phyloP scores from a whole-genome alignment of 2,113 vertebrate species.

The Tragelaphus scriptus region DNA sequence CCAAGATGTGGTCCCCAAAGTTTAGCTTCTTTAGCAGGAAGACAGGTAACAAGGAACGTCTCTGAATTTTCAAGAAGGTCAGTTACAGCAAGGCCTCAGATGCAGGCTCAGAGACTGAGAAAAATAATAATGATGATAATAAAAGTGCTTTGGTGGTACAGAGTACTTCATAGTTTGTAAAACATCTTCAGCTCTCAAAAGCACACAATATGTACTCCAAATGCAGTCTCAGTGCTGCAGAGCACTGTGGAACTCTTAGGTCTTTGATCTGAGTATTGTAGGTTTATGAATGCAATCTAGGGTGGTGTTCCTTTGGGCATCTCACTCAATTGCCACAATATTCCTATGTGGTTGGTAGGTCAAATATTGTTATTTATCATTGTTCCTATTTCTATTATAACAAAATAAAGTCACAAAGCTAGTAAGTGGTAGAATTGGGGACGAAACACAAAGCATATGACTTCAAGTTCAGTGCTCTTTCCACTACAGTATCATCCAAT shows the following conservation, averaged over 20 bases:
- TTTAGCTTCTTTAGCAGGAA: not conserved
- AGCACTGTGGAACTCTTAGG: not conserved
- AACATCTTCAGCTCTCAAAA: not conserved
- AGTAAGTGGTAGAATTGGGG: not conserved
- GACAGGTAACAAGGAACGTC: not conserved
- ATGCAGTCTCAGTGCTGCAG: not conserved
- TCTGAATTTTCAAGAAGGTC: slow-evolving; percentile 6
- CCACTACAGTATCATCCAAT: not conserved
- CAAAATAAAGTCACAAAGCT: not conserved
- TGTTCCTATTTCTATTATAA: not conserved
- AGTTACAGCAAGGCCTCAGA: not conserved
- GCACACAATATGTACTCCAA: not conserved
- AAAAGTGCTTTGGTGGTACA: not conserved
- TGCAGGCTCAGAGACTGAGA: not conserved
- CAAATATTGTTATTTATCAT: slow-evolving; percentile 17
- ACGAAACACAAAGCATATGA: not conserved
- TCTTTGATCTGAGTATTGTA: not conserved
- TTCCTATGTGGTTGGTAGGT: not conserved
- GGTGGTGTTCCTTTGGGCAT: not conserved
- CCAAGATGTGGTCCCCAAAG: not conserved
- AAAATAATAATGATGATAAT: not conserved
- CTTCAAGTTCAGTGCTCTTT: not conserved
- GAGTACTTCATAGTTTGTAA: not conserved
- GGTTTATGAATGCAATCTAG: not conserved
- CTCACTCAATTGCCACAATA: not conserved